These are phyloP conservation scores for Metopia argyrocephala DNA, from an alignment of 2,888 invertebrate genomes.

Conservation along the genomic window DNA sequence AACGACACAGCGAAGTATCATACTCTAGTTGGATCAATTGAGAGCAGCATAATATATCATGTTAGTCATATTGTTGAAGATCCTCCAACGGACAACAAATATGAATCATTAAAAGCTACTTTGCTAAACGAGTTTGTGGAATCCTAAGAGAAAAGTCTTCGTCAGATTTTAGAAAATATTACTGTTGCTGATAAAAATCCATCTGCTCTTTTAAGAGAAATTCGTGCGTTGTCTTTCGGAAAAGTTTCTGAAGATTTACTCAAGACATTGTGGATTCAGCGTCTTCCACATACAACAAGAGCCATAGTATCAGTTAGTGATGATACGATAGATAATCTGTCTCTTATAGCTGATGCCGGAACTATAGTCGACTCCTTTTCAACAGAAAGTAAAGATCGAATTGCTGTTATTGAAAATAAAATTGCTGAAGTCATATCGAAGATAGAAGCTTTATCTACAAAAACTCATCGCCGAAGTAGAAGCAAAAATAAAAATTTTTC, in stretches of 20 bases:
- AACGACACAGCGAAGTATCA: constrained; percentile 19
- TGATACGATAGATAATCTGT: constrained; percentile 1
- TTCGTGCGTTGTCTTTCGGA: not conserved
- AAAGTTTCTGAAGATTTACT: constrained; percentile 15
- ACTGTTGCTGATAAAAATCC: too few species aligned
- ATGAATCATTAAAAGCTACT: not conserved
- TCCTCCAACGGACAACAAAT: not conserved
- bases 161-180: not conserved
- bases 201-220: constrained; percentile 8
- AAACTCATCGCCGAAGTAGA: not conserved
- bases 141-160: not conserved
- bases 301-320: constrained; percentile 7
- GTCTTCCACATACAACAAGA: not conserved
- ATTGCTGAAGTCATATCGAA: too few species aligned
- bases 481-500: not conserved
- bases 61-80: constrained; percentile 33
- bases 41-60: constrained; percentile 17
- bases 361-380: too few species aligned
- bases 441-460: too few species aligned
- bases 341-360: too few species aligned
- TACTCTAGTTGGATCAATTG: constrained; percentile 13
- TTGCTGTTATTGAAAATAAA: too few species aligned
- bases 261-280: constrained; percentile 8
- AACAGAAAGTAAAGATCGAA: too few species aligned
- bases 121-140: not conserved